Evolutionary conservation across 2,113 vertebrate genomes (phyloP).

Genomic region (Tragelaphus buxtoni): DNA sequence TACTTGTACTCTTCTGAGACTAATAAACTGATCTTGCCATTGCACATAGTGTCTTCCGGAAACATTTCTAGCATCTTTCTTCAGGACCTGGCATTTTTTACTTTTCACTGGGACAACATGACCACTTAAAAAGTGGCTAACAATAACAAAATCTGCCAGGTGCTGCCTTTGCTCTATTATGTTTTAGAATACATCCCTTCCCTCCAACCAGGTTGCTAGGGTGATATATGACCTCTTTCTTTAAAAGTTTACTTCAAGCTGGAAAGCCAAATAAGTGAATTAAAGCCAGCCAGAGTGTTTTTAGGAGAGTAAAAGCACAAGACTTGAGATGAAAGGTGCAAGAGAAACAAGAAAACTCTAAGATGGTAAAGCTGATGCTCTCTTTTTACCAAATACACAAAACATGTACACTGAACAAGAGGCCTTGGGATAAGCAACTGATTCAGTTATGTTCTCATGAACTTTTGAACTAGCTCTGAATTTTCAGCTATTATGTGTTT

Average conservation of each 20-base stretch:
- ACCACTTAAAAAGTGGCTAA: background rate
- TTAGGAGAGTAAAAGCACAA: background rate
- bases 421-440: background rate
- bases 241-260: constrained; percentile 7
- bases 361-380: background rate
- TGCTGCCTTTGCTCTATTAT: background rate
- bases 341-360: background rate
- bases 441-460: background rate
- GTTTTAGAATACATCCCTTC: background rate
- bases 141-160: background rate
- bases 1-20: background rate
- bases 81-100: background rate
- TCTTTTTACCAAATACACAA: background rate
- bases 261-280: background rate
- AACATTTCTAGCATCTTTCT: background rate
- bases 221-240: constrained; percentile 13
- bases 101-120: background rate
- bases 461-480: constrained; percentile 9
- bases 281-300: background rate
- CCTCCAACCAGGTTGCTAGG: constrained; percentile 26
- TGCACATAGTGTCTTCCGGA: background rate
- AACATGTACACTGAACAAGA: background rate
- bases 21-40: background rate
- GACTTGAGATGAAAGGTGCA: background rate
- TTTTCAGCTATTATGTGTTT: background rate